Conservation (phyloP, 2,888 invertebrate genomes). For the Calephelis perditalis region DNA sequence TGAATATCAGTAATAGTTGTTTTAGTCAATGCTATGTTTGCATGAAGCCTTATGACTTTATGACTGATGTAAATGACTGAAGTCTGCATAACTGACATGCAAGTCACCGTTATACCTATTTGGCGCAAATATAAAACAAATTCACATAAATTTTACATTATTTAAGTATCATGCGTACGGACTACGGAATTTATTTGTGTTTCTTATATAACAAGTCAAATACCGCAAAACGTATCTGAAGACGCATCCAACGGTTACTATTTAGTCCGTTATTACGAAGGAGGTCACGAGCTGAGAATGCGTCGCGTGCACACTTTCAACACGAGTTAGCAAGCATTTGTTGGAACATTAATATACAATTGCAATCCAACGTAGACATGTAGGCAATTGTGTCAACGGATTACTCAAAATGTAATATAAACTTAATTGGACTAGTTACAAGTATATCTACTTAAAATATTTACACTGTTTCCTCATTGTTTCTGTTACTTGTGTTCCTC, state of each 20-base stretch:
- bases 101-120: too few species aligned
- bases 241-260: conserved; percentile 39
- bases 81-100: too few species aligned
- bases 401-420: conserved; percentile 13
- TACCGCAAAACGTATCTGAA: conserved; percentile 35
- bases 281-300: conserved; percentile 49
- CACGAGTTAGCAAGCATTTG: conserved; percentile 40
- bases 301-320: conserved; percentile 64
- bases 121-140: background rate
- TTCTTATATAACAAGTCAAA: conserved; percentile 38
- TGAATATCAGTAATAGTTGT: too few species aligned
- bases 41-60: too few species aligned
- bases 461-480: too few species aligned
- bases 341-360: conserved; percentile 41
- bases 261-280: conserved; percentile 55
- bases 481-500: too few species aligned
- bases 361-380: conserved; percentile 21
- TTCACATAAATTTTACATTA: background rate
- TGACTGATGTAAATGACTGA: too few species aligned
- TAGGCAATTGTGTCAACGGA: conserved; percentile 26
- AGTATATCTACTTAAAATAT: background rate
- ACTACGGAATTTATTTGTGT: conserved; percentile 25
- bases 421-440: conserved; percentile 10
- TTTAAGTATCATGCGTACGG: background rate
- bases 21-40: too few species aligned